Base-by-base conservation (phyloP, 2,888 invertebrate genomes). In the Rhimphoctona megacephalus region DNA sequence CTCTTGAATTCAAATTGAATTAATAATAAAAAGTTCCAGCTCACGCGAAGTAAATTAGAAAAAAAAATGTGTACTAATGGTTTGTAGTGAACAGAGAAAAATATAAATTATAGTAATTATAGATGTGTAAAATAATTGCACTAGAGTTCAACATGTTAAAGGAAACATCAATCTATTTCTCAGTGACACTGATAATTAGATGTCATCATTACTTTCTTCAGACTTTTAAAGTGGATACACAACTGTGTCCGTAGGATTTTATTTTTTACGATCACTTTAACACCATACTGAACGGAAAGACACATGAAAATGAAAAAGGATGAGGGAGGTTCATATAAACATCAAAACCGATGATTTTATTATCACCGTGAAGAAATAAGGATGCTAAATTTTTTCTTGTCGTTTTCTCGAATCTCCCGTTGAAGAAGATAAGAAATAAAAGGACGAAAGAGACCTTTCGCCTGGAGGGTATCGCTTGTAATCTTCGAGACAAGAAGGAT, bases 401-500 rank as follows among this genome's bases (percentile, higher is more conserved):
- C 52, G 19, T 64, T 74, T 76, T 30, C 39, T 3, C 49, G 14
- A 67, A 46, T 70, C 46, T 72, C 22, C 49, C 43, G 46, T 46
- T 43, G 67, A 39, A 39, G 19, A 39, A 73, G 64, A 81, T 73
- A 73, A 73, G 66, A 73, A n/a, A 73, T 66, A 66, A 52, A 66
- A 52, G 33, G 39, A 66, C 39, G 57, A 39, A 36, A 66, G 33
- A 22, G 61, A 61, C 14, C 64, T 70, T 72, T 52, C 57, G 36
- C 61, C 67, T 22, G n/a, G 43, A 61, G 67, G 54, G 22, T 64
- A 81, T 46, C 22, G 54, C 74, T 22, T 80, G 52, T 77, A 78
- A 82, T 74, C 73, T 61, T 61, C 39, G 39, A 64, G 33, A 64
- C 74, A 74, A 64, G 39, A 22, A 74, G 79, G 69, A 85, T 74